Percentiles rank a stretch among this genome's conserved stretches.
These are phyloP conservation scores for Thripadectes ignobilis DNA, from an alignment of 2,797 vertebrate genomes.

Conservation along the genomic window DNA sequence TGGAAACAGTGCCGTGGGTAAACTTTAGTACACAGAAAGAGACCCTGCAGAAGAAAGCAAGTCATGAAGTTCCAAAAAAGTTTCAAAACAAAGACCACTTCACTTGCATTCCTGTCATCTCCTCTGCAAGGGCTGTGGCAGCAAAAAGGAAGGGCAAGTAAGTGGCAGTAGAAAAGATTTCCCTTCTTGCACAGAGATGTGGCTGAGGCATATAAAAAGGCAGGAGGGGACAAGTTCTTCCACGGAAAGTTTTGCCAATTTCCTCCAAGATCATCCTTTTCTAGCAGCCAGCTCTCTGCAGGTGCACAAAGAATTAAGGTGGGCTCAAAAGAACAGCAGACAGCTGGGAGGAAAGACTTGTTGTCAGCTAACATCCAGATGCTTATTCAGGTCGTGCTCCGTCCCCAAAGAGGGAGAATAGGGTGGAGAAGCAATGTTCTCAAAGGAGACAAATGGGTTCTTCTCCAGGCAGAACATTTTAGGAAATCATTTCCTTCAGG, in stretches of 20 bases:
- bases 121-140: not conserved
- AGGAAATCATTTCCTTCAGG: not conserved
- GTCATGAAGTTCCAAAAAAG: not conserved
- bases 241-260: not conserved
- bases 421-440: not conserved
- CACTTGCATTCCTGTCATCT: not conserved
- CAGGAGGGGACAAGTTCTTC: not conserved
- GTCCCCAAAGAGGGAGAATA: rapidly evolving
- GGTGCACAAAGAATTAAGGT: slow-evolving; percentile 25
- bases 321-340: not conserved
- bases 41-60: not conserved
- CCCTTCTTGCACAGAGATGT: not conserved
- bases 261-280: not conserved
- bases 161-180: not conserved
- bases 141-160: not conserved
- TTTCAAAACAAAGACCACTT: not conserved
- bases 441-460: not conserved
- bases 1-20: not conserved
- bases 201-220: not conserved
- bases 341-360: slow-evolving; percentile 17
- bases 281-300: not conserved
- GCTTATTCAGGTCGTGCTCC: not conserved
- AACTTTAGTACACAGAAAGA: not conserved
- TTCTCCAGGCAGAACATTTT: not conserved
- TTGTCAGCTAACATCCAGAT: slow-evolving; percentile 1